These are phyloP conservation scores for Heliconius hermathena DNA, from an alignment of 1,140 invertebrate species.

Conservation along the genomic window DNA sequence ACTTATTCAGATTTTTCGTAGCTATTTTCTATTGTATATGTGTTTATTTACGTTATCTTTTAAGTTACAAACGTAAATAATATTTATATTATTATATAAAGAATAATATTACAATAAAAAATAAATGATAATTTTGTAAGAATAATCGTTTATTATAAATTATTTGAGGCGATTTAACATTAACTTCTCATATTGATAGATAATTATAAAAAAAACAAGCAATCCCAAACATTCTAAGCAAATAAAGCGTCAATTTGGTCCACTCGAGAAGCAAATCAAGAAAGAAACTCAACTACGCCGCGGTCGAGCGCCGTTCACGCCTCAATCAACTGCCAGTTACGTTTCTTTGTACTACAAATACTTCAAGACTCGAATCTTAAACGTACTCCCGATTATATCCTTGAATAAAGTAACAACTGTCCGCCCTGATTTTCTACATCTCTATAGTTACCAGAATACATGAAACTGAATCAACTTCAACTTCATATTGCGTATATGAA, in stretches of 20 bases:
- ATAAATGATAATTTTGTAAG: not conserved
- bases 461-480: slow-evolving; percentile 53
- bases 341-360: slow-evolving; percentile 69
- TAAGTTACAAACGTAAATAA: not conserved
- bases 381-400: slow-evolving; percentile 33
- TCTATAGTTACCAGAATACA: slow-evolving; percentile 10
- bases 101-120: not conserved
- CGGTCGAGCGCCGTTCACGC: slow-evolving; percentile 76
- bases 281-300: slow-evolving; percentile 72
- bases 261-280: slow-evolving; percentile 77
- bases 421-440: slow-evolving; percentile 15
- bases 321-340: slow-evolving; percentile 78
- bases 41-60: not conserved
- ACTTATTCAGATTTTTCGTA: not conserved
- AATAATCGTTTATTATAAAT: not conserved
- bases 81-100: not conserved
- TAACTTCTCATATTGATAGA: not conserved
- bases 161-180: not conserved
- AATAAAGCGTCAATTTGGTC: slow-evolving; percentile 76
- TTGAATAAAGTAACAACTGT: slow-evolving; percentile 24
- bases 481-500: slow-evolving; percentile 78
- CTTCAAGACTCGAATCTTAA: slow-evolving; percentile 56
- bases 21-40: not conserved
- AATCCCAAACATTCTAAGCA: slow-evolving; percentile 52
- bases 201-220: not conserved